Evolutionary conservation across 1,140 invertebrate genomes (phyloP), one percentile per base, ranked within the genome.

Genomic region (Pseudomyrmex dendroicus): DNA sequence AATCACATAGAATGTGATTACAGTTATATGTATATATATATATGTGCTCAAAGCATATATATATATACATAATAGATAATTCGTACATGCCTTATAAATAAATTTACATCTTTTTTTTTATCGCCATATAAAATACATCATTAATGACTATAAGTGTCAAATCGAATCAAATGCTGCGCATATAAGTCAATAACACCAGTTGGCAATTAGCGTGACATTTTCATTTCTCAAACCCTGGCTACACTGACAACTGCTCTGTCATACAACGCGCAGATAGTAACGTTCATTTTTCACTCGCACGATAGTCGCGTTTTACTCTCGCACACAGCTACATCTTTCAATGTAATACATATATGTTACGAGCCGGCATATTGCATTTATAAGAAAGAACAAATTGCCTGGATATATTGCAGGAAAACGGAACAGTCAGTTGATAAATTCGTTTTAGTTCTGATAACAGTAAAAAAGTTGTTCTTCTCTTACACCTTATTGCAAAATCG

Each of bases 261-360:
- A n/a, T 44, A 15, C 25, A 20, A 7, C 25, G 48, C n/a, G 76
- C 44, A 70, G 9, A 56, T 56, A 56, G 20, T 13, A 70, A 17
- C 15, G n/a, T 80, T 80, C 50, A 25, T 80, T 80, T 80, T 68
- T 78, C 22, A 78, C 50, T 77, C 22, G 46, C 52, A 56, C 12
- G 44, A 5, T n/a, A 72, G n/a, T 17, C 64, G 54, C 2, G 52
- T 78, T 70, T 68, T 59, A 25, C 66, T 57, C 25, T 48, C 35
- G 15, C 64, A 25, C 54, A n/a, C 20, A 59, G 56, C 35, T 50
- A 59, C 72, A 80, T 25, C 25, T 22, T 17, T 72, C 44, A 35
- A 46, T 61, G 25, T 72, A 8, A 12, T 25, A 44, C 17, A 44
- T 20, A 20, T 20, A 20, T 12, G 73, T 35, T 25, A 54, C 35